Evolutionary conservation across 2,113 vertebrate genomes (phyloP).

Genomic region (Smithornis capensis): DNA sequence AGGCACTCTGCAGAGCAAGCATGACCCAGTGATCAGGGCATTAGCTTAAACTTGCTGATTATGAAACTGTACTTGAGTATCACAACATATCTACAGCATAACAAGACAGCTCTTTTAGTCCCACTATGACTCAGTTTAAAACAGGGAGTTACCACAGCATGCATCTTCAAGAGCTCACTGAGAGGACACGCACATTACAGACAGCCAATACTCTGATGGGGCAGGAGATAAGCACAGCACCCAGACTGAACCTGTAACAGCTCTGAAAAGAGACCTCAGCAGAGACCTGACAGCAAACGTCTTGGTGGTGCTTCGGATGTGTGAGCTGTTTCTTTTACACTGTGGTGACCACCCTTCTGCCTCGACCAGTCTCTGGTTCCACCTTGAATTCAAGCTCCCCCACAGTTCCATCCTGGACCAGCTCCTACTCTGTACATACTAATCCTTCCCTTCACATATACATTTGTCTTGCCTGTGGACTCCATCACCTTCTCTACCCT

Average conservation of each 20-base stretch:
- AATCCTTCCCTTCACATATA: background rate
- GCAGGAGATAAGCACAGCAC: rapidly evolving
- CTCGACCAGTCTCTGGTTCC: rapidly evolving
- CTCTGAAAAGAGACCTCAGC: rapidly evolving
- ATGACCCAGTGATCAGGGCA: background rate
- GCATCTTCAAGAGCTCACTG: background rate
- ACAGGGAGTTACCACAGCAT: background rate
- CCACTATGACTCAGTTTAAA: background rate
- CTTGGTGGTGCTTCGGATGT: background rate
- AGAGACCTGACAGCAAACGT: background rate
- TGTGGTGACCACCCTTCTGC: rapidly evolving
- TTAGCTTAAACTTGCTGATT: background rate
- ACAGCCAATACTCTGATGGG: background rate
- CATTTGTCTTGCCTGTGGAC: background rate
- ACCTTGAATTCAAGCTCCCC: background rate
- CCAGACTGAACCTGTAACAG: background rate
- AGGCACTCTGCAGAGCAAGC: background rate
- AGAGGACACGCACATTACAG: background rate
- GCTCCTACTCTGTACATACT: background rate
- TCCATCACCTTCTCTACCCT: background rate
- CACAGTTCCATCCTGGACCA: background rate
- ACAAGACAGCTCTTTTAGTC: background rate
- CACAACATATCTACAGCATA: background rate
- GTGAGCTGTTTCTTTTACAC: background rate
- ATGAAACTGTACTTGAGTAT: background rate